phyloP scores from a whole-genome alignment of 2,888 invertebrate genomes.

The Eupithecia inturbata region DNA sequence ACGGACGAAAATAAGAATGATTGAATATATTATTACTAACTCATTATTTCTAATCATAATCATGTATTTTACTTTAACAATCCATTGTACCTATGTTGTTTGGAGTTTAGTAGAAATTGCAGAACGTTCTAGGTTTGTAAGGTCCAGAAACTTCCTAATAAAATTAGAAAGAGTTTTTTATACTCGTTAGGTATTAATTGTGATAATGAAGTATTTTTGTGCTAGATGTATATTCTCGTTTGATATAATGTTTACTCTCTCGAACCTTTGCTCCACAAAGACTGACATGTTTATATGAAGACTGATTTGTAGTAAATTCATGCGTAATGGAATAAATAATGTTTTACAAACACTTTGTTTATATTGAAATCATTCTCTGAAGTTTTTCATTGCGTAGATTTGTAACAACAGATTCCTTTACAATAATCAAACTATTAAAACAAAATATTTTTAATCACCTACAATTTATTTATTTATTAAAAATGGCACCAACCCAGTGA shows the following conservation, averaged over 20 bases:
- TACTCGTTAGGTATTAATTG: not conserved
- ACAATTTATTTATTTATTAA: no score
- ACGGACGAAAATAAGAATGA: no score
- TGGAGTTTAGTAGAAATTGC: not conserved
- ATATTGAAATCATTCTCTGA: not conserved
- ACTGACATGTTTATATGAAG: not conserved
- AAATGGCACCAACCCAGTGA: no score
- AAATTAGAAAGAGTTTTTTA: not conserved
- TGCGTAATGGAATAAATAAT: not conserved
- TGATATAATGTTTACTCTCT: not conserved
- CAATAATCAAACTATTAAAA: no score
- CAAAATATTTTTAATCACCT: no score
- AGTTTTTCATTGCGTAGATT: not conserved
- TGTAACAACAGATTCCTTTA: no score
- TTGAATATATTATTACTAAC: no score
- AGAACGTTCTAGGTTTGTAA: not conserved
- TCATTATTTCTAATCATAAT: no score
- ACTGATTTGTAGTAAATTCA: not conserved
- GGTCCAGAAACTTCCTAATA: not conserved
- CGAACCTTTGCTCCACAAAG: not conserved
- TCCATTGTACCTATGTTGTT: no score
- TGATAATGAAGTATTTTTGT: not conserved
- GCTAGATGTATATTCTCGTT: not conserved
- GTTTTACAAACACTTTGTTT: not conserved
- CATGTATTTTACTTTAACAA: no score